Percentiles rank a stretch among this genome's conserved stretches.
Conservation (phyloP, 1,140 invertebrate species). For the Tetranychus urticae region DNA sequence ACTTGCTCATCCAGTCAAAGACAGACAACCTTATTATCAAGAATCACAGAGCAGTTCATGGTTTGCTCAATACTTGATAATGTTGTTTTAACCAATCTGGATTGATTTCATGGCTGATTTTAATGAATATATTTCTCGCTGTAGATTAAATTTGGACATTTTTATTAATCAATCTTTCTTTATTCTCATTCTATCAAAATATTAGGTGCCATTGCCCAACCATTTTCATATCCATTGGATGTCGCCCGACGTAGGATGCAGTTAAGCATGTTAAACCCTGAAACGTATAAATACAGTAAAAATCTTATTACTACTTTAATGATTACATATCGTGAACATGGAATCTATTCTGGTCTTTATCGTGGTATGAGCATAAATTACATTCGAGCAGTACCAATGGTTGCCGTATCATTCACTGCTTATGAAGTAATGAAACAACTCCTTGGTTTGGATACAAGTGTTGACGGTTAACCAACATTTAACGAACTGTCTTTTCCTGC, state of each 20-base stretch:
- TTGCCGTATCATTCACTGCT: slow-evolving; percentile 74
- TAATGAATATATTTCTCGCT: no score
- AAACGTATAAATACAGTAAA: slow-evolving; percentile 47
- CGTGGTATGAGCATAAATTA: slow-evolving; percentile 87
- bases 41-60: no score
- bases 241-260: slow-evolving; percentile 82
- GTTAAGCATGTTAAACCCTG: slow-evolving; percentile 53
- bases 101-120: no score
- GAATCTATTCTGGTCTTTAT: slow-evolving; percentile 60
- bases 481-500: no score
- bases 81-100: no score
- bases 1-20: no score
- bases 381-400: slow-evolving; percentile 78
- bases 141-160: no score
- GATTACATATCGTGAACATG: slow-evolving; percentile 56
- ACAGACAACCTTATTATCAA: no score
- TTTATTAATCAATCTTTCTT: no score
- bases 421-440: slow-evolving; percentile 71
- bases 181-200: no score
- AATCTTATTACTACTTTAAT: slow-evolving; percentile 47
- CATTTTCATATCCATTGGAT: slow-evolving; percentile 69
- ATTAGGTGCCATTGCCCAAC: slow-evolving; percentile 45
- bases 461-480: background rate
- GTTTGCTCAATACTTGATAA: no score
- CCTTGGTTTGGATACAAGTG: slow-evolving; percentile 51